Conservation (phyloP, 2,113 vertebrate genomes). For the Cyanistes caeruleus region DNA sequence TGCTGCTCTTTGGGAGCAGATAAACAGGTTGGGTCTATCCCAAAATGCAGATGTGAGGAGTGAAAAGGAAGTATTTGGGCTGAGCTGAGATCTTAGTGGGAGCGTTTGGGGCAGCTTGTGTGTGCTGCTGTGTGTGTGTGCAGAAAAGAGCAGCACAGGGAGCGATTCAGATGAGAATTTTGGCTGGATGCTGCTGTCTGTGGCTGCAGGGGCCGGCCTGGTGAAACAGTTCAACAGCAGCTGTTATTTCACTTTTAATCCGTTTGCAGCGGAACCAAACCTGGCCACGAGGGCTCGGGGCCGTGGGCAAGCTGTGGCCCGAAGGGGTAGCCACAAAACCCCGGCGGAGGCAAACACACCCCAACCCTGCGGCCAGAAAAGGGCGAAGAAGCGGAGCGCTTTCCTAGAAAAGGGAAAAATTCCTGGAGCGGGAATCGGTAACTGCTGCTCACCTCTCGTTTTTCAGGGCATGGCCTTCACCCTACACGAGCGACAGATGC, state of each 20-base stretch:
- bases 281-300: rapidly evolving
- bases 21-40: background rate
- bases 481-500: conserved; percentile 88
- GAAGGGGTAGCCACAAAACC: rapidly evolving
- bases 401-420: background rate
- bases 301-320: rapidly evolving
- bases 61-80: background rate
- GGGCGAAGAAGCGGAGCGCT: too few species aligned
- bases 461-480: conserved; percentile 97
- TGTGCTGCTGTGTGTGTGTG: too few species aligned
- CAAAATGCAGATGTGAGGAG: too few species aligned
- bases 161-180: background rate
- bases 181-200: rapidly evolving
- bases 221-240: too few species aligned
- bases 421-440: rapidly evolving
- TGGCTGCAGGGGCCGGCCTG: rapidly evolving
- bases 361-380: background rate
- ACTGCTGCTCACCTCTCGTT: background rate
- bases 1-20: background rate
- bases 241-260: background rate
- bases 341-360: background rate
- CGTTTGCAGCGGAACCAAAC: background rate
- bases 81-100: too few species aligned
- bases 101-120: too few species aligned
- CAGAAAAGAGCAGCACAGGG: background rate